Base-by-base conservation (phyloP, 1,140 invertebrate genomes). In the Onthophagus taurus region DNA sequence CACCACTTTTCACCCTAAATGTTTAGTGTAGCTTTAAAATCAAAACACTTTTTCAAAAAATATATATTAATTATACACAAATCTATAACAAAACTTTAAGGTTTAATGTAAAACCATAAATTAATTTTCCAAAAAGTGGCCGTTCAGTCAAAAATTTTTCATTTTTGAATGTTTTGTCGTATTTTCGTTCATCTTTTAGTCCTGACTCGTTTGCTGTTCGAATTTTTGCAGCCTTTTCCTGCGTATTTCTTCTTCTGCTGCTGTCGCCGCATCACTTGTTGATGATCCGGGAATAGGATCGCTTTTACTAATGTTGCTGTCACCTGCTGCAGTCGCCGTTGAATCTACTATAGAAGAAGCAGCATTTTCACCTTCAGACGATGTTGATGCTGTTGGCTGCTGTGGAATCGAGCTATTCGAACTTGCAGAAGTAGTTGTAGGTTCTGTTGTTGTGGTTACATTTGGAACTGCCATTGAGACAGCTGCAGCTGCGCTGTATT, bases 171-270 rank as follows among this genome's bases (percentile, higher is more conserved):
- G n/a, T n/a, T n/a, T n/a, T n/a, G n/a, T n/a, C n/a, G n/a, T n/a
- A n/a, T n/a, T n/a, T n/a, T n/a, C n/a, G n/a, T n/a, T n/a, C n/a
- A n/a, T n/a, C n/a, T n/a, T n/a, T n/a, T n/a, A n/a, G n/a, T n/a
- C 23, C n/a, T 26, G 6, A n/a, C n/a, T 26, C n/a, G n/a, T n/a
- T 43, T 75, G 69, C 47, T 64, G 45, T 34, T 68, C 63, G 57
- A 83, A 85, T 67, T 81, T 82, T 61, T 80, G 73, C 65, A 85
- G 67, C 60, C 80, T 73, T 60, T 81, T 69, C 66, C 76, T 75
- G 63, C 81, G 72, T 23, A 85, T 64, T 54, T 83, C 79, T 31
- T 54, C 63, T 13, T 47, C 42, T 13, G 41, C 38, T 19, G 21
- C 29, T n/a, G n/a, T n/a, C 12, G 33, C 3, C 51, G 52, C 20